Percentiles rank a stretch among this genome's conserved stretches.
These are phyloP conservation scores for Condylostylus longicornis DNA, from an alignment of 1,140 invertebrate genomes.

Conservation along the genomic window DNA sequence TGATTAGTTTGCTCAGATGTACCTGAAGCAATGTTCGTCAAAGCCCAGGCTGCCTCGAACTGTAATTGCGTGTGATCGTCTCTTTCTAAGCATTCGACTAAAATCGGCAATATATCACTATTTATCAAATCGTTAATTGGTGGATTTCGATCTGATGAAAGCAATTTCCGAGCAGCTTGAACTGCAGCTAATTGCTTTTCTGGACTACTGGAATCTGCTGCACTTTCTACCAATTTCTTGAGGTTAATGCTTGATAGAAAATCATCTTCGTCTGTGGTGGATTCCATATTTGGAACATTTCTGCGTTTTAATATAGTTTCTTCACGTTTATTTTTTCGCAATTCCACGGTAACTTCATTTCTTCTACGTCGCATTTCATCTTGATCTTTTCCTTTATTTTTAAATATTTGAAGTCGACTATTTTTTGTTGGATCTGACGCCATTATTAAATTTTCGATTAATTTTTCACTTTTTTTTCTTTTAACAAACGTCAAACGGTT, in stretches of 20 bases:
- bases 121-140: constrained; percentile 94
- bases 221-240: constrained; percentile 55
- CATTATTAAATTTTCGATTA: too few species aligned
- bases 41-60: constrained; percentile 97
- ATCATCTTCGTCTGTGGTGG: constrained; percentile 68
- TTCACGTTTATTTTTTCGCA: constrained; percentile 93
- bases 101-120: constrained; percentile 83
- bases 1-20: constrained; percentile 87
- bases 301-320: constrained; percentile 88
- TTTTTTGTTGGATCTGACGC: constrained; percentile 27
- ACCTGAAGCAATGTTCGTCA: constrained; percentile 98
- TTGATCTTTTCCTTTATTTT: constrained; percentile 94
- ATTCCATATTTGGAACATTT: constrained; percentile 76
- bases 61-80: constrained; percentile 83
- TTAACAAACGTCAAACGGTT: too few species aligned
- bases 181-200: constrained; percentile 63
- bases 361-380: constrained; percentile 91
- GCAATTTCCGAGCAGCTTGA: constrained; percentile 77
- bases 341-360: constrained; percentile 88
- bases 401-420: constrained; percentile 80
- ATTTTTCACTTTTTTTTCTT: too few species aligned
- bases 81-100: constrained; percentile 77
- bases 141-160: constrained; percentile 94
- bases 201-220: constrained; percentile 50
- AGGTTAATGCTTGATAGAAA: constrained; percentile 33